phyloP scores from a whole-genome alignment of 2,797 vertebrate species.

The Ambastaia sidthimunki region DNA sequence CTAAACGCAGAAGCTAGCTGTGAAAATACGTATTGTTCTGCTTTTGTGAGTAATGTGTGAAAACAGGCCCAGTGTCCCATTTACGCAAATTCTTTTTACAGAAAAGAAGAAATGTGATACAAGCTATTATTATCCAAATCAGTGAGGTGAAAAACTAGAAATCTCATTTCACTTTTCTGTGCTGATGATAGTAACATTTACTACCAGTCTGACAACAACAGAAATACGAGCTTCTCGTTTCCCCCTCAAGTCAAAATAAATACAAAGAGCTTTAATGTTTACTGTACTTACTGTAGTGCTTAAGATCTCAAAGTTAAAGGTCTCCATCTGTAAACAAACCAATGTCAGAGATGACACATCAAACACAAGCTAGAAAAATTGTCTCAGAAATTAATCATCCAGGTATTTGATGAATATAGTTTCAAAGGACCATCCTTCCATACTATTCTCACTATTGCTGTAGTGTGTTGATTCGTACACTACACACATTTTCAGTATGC shows the following conservation, averaged over 20 bases:
- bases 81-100: slow-evolving; percentile 20
- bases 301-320: not conserved
- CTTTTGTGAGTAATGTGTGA: not conserved
- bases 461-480: not conserved
- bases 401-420: not conserved
- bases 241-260: not conserved
- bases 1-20: not conserved
- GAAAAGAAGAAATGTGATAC: slow-evolving; percentile 69
- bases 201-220: slow-evolving; percentile 50
- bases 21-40: not conserved
- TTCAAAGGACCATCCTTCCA: too few species aligned
- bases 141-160: slow-evolving; percentile 73
- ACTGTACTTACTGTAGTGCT: not conserved
- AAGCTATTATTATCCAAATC: slow-evolving; percentile 71
- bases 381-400: not conserved
- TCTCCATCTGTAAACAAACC: not conserved
- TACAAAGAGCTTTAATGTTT: not conserved
- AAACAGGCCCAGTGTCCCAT: slow-evolving; percentile 2
- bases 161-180: slow-evolving; percentile 76
- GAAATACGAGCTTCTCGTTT: slow-evolving; percentile 48
- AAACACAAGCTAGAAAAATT: not conserved
- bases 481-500: too few species aligned
- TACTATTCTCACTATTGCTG: not conserved
- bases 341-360: not conserved
- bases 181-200: slow-evolving; percentile 59